These are phyloP conservation scores for Novumbra hubbsi DNA, from an alignment of 2,797 vertebrate genomes.

Conservation along the genomic window DNA sequence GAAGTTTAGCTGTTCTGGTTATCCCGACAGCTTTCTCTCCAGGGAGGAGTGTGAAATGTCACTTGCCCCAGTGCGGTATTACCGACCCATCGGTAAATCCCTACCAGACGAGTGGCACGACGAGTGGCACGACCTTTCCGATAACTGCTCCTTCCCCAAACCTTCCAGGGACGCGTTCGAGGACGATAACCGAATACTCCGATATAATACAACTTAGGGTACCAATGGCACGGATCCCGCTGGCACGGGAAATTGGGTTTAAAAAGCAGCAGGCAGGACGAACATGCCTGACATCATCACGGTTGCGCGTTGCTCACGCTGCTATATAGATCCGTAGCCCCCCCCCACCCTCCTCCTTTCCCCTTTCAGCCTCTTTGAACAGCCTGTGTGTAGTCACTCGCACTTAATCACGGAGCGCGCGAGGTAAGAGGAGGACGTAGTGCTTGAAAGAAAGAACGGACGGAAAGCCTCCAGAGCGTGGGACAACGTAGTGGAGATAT, in stretches of 20 bases:
- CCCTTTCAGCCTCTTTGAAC: constrained; percentile 60
- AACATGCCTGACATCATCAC: constrained; percentile 77
- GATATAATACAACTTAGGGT: constrained; percentile 33
- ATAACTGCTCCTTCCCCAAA: constrained; percentile 40
- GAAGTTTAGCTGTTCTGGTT: constrained; percentile 4
- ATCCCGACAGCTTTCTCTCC: constrained; percentile 10
- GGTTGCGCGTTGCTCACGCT: constrained; percentile 69
- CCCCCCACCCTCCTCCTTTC: constrained; percentile 61
- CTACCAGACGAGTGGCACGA: constrained; percentile 15
- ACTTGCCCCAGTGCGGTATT: constrained; percentile 7
- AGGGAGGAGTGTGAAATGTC: constrained; percentile 10
- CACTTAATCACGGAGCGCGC: constrained; percentile 63
- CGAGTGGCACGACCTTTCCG: constrained; percentile 36
- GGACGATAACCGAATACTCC: constrained; percentile 8
- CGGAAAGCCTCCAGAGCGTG: constrained; percentile 50
- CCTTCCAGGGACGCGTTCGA: constrained; percentile 17
- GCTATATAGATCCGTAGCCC: constrained; percentile 60
- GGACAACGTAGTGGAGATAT: constrained; percentile 37
- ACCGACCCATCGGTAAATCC: constrained; percentile 20
- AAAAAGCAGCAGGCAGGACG: constrained; percentile 34
- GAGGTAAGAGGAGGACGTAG: constrained; percentile 67
- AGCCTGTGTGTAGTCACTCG: constrained; percentile 56
- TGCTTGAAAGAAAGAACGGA: constrained; percentile 65
- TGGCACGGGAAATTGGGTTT: constrained; percentile 33
- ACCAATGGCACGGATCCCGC: constrained; percentile 9